phyloP scores from a whole-genome alignment of 2,888 invertebrate species.

The Nomada goodeniana region DNA sequence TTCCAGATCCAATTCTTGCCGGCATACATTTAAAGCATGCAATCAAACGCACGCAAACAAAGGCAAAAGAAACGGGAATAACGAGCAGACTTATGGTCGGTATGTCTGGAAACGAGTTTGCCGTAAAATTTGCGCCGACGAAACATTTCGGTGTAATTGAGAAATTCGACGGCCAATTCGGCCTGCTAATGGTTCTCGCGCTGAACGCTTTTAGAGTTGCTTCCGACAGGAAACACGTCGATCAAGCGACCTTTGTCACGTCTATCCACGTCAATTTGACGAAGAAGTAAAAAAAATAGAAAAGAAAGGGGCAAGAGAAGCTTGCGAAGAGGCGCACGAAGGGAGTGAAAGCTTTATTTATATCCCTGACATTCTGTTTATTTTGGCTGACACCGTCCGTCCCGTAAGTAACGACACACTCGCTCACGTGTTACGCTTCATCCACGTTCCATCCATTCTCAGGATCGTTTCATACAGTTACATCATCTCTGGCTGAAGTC shows the following conservation, averaged over 20 bases:
- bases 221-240: slow-evolving; percentile 63
- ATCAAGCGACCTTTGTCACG: slow-evolving; percentile 58
- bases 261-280: slow-evolving; percentile 36
- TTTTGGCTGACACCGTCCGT: slow-evolving; percentile 79
- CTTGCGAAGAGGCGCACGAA: slow-evolving; percentile 38
- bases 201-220: slow-evolving; percentile 57
- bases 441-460: slow-evolving; percentile 59
- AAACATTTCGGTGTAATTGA: background rate
- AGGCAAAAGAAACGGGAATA: background rate
- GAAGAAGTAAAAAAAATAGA: slow-evolving; percentile 18
- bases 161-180: slow-evolving; percentile 3
- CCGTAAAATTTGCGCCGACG: background rate
- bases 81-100: background rate
- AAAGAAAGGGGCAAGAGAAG: slow-evolving; percentile 39
- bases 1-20: background rate
- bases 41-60: background rate
- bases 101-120: too few relatives aligned
- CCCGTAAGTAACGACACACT: slow-evolving; percentile 57
- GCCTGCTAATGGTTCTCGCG: slow-evolving; percentile 46
- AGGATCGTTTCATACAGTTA: slow-evolving; percentile 34
- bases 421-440: slow-evolving; percentile 50
- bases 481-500: slow-evolving; percentile 33
- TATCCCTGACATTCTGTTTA: slow-evolving; percentile 83
- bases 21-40: slow-evolving; percentile 2
- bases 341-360: slow-evolving; percentile 81